Evolutionary conservation across 2,888 invertebrate species (phyloP), one percentile per base, ranked within the genome.

Genomic region (Willowsia nigromaculata): DNA sequence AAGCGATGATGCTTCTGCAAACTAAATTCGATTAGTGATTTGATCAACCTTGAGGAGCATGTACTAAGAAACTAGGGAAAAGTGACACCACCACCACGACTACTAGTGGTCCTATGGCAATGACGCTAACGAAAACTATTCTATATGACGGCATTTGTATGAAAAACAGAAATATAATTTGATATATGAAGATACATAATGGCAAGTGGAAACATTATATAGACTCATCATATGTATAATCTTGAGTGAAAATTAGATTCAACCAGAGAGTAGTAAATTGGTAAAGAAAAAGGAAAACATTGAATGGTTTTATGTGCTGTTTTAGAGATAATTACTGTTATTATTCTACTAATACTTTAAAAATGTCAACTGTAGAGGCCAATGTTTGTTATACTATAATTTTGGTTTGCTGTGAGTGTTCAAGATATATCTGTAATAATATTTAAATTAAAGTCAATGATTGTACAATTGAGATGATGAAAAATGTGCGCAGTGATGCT

Each of bases 401-500:
- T 11, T n/a, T 27, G 13, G 25, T 74, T 74, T 74, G 47, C 47
- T 74, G 68, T 40, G 74, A 47, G 47, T 47, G 47, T 74, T 47
- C 68, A 71, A 71, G 22, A 40, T 71, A 56, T n/a, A n/a, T n/a
- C n/a, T n/a, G n/a, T n/a, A n/a, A n/a, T n/a, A n/a, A n/a, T n/a
- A n/a, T n/a, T n/a, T n/a, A n/a, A n/a, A n/a, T n/a, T n/a, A n/a
- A 56, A 22, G 25, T 40, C 27, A 47, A 11, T 22, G 22, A 68
- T 68, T 43, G 62, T 74, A 68, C 25, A 27, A n/a, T n/a, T 27
- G 47, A 74, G 47, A 74, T 74, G 18, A 47, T 22, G 30, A 27
- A 33, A 74, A 27, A n/a, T n/a, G n/a, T 47, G 47, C 74, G 74
- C 74, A 74, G 74, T 74, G 71, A 71, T 74, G 74, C 47, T 74